These are phyloP conservation scores for Patella ulyssiponensis DNA, from an alignment of 2,888 invertebrate species.

Conservation along the genomic window DNA sequence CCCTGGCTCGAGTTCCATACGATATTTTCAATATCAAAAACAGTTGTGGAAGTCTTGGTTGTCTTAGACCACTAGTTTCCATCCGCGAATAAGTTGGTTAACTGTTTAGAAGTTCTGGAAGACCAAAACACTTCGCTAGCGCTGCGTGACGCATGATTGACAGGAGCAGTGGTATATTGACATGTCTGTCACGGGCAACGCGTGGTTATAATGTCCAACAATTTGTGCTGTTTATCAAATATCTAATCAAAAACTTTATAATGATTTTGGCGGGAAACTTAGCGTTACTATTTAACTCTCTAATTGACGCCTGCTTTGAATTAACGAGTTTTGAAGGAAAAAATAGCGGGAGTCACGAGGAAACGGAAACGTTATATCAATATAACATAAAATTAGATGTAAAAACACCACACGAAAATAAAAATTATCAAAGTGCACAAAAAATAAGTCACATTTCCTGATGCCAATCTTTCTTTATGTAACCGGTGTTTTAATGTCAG, in stretches of 20 bases:
- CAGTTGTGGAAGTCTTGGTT: not conserved
- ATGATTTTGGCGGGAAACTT: conserved; percentile 9
- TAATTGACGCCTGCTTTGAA: conserved; percentile 8
- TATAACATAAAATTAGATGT: conserved; percentile 12
- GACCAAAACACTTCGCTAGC: not conserved
- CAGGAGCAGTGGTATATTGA: not conserved
- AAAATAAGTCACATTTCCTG: no score
- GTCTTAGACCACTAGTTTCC: no score
- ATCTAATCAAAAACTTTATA: conserved; percentile 7
- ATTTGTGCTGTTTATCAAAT: conserved; percentile 10
- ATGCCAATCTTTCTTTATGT: no score
- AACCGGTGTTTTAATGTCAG: no score
- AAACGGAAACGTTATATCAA: conserved; percentile 13
- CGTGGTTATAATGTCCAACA: conserved; percentile 9
- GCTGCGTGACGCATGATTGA: conserved; percentile 9
- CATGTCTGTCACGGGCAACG: not conserved
- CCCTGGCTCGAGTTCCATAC: not conserved
- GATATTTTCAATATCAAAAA: conserved; percentile 13
- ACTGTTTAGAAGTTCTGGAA: no score
- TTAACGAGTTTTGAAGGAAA: not conserved
- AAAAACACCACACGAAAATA: not conserved
- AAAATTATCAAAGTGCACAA: no score
- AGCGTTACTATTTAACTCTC: not conserved
- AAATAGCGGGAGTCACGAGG: not conserved
- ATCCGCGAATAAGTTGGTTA: no score